Evolutionary conservation across 2,113 vertebrate species (phyloP).

Genomic region (Melanocharis versteri): DNA sequence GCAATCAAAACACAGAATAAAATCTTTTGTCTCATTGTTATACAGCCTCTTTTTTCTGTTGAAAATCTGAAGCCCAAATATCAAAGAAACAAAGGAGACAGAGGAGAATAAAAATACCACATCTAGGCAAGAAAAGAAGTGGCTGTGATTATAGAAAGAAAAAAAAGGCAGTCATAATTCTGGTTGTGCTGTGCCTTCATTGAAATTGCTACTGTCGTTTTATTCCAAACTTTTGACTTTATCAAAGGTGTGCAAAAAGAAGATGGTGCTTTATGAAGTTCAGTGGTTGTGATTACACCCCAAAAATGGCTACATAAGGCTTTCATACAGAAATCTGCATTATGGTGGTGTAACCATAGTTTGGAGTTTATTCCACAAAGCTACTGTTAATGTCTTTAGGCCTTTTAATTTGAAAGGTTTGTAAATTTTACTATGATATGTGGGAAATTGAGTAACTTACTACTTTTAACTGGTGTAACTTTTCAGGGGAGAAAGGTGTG

Average conservation of each 20-base stretch:
- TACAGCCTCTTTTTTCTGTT: neutral
- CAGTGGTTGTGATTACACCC: fast-evolving
- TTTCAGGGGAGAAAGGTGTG: neutral
- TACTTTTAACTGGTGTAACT: neutral
- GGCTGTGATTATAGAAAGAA: neutral
- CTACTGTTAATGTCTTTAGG: neutral
- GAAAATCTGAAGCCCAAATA: neutral
- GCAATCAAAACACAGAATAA: neutral
- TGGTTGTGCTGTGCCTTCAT: neutral
- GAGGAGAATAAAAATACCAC: neutral
- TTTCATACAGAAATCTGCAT: neutral
- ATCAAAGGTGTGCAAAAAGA: neutral
- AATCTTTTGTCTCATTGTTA: neutral
- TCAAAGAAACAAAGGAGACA: neutral
- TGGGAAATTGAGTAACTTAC: neutral
- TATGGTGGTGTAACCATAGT: neutral
- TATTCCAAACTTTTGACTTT: neutral
- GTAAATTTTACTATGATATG: neutral
- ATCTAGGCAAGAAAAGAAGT: neutral
- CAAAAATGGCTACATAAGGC: neutral
- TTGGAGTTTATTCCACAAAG: neutral
- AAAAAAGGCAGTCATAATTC: neutral
- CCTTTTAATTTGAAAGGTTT: neutral
- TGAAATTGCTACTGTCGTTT: neutral
- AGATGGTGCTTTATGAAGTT: neutral